These are phyloP conservation scores for Nansenia antarctica DNA, from an alignment of 2,113 vertebrate genomes.

Conservation along the genomic window DNA sequence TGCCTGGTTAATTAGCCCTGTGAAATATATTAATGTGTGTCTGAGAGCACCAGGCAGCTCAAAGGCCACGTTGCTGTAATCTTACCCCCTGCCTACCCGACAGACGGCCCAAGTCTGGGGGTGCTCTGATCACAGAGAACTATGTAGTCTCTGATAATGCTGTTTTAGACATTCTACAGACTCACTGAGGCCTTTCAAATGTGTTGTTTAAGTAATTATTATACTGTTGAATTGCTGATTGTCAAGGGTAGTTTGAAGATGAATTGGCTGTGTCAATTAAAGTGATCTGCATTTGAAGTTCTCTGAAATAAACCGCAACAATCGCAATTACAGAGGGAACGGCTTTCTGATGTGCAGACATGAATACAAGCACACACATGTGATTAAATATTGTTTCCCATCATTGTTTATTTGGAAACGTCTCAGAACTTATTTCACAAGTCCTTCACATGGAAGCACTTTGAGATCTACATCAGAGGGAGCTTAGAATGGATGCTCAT, in stretches of 20 bases:
- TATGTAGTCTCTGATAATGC: constrained; percentile 63
- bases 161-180: constrained; percentile 44
- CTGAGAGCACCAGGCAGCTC: constrained; percentile 32
- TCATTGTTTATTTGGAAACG: constrained; percentile 67
- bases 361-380: constrained; percentile 63
- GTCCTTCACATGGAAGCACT: constrained; percentile 59
- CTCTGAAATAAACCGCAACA: constrained; percentile 24
- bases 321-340: constrained; percentile 54
- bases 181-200: constrained; percentile 56
- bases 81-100: constrained; percentile 47
- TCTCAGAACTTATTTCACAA: constrained; percentile 67
- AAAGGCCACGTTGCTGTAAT: constrained; percentile 47
- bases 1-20: constrained; percentile 54
- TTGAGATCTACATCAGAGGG: constrained; percentile 64
- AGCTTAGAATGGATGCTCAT: constrained; percentile 63
- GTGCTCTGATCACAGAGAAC: constrained; percentile 62
- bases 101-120: constrained; percentile 45
- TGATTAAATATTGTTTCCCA: constrained; percentile 74
- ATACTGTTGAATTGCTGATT: constrained; percentile 64
- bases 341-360: constrained; percentile 64
- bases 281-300: constrained; percentile 69
- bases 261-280: constrained; percentile 69
- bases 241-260: constrained; percentile 68
- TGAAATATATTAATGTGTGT: constrained; percentile 33
- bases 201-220: constrained; percentile 70